These are phyloP conservation scores for Hyposoter dolosus DNA, from an alignment of 2,888 invertebrate genomes.

Conservation along the genomic window DNA sequence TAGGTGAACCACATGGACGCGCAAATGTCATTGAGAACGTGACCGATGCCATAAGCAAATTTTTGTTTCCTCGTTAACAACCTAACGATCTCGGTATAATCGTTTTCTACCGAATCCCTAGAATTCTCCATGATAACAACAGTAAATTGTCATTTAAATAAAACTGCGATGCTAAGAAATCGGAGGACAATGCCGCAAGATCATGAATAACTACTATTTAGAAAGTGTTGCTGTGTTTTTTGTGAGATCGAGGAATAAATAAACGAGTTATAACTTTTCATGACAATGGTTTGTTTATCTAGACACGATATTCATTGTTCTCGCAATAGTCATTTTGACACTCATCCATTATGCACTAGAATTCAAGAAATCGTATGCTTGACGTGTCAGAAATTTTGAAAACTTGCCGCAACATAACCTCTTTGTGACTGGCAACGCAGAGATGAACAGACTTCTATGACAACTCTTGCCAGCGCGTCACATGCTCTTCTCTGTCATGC, in stretches of 20 bases:
- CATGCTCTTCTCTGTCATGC: conserved; percentile 15
- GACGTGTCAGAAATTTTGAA: conserved; percentile 4
- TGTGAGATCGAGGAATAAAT: background rate
- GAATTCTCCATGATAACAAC: conserved; percentile 74
- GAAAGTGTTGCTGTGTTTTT: background rate
- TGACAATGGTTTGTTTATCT: background rate
- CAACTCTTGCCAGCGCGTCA: conserved; percentile 16
- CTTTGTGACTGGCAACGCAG: conserved; percentile 3
- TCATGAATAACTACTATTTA: background rate
- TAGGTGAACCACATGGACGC: conserved; percentile 98
- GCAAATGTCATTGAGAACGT: conserved; percentile 96
- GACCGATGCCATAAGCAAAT: conserved; percentile 91
- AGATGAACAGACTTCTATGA: background rate
- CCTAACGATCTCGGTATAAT: conserved; percentile 86
- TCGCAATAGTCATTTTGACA: background rate
- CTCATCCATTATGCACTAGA: background rate
- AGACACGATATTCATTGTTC: background rate
- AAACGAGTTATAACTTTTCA: conserved; percentile 1
- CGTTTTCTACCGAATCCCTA: conserved; percentile 76
- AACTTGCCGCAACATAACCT: conserved; percentile 18
- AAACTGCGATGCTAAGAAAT: background rate
- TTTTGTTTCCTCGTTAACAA: conserved; percentile 83
- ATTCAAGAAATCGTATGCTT: background rate
- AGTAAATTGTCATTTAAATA: background rate
- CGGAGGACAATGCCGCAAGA: background rate